Percentiles rank a stretch among this genome's conserved stretches.
Evolutionary conservation across 1,140 invertebrate species (phyloP).

Genomic region (Trichonephila inaurata): DNA sequence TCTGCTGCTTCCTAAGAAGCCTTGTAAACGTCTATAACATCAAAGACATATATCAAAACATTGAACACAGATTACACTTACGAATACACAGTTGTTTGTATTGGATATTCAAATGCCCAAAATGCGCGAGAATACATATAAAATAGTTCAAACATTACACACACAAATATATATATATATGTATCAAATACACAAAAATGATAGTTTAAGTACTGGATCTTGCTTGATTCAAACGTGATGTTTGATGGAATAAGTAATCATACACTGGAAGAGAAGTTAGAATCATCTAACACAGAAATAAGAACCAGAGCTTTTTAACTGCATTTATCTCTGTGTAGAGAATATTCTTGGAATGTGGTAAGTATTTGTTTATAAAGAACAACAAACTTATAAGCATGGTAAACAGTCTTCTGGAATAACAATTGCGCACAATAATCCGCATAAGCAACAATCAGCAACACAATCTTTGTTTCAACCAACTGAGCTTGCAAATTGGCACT

Average conservation of each 20-base stretch:
- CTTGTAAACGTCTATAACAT: background rate
- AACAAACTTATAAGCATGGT: too few relatives aligned
- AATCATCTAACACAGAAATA: too few relatives aligned
- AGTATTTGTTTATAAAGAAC: too few relatives aligned
- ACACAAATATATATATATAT: background rate
- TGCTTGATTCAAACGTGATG: background rate
- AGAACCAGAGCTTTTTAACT: too few relatives aligned
- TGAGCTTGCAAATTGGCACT: background rate
- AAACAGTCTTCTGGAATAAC: too few relatives aligned
- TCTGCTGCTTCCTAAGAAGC: background rate
- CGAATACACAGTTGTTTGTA: background rate
- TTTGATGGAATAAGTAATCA: too few relatives aligned
- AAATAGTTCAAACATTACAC: background rate
- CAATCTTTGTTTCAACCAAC: too few relatives aligned
- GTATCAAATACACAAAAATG: background rate
- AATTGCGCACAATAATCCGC: too few relatives aligned
- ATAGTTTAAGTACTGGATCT: background rate
- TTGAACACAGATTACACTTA: background rate
- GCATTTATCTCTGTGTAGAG: too few relatives aligned
- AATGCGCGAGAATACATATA: background rate
- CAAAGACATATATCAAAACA: background rate
- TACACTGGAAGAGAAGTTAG: too few relatives aligned
- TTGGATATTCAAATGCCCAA: background rate
- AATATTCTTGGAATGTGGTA: too few relatives aligned
- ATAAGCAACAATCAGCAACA: too few relatives aligned